Evolutionary conservation across 2,888 invertebrate species (phyloP).

Genomic region (Embidobia sp.): DNA sequence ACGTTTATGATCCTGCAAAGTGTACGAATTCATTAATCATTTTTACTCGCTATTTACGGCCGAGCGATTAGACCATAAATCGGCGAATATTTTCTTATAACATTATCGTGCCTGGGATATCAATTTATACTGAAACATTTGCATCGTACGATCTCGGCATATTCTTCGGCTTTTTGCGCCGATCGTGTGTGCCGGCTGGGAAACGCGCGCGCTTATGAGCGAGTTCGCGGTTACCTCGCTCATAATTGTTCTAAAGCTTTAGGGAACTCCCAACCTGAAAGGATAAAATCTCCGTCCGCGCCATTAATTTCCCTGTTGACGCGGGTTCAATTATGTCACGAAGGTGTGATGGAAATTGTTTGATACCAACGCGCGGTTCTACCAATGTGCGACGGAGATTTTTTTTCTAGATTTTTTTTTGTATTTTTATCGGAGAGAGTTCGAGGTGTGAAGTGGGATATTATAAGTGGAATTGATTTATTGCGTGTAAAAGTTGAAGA

Average conservation of each 20-base stretch:
- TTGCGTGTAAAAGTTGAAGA: neutral
- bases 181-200: constrained; percentile 27
- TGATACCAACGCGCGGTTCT: neutral
- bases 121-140: constrained; percentile 52
- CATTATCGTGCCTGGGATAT: constrained; percentile 51
- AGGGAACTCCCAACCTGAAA: constrained; percentile 48
- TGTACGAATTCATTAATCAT: constrained; percentile 57
- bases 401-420: too few species aligned
- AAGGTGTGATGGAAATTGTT: constrained; percentile 4
- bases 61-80: constrained; percentile 55
- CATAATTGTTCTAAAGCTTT: constrained; percentile 47
- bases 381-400: too few species aligned
- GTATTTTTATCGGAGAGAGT: too few species aligned
- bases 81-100: constrained; percentile 56
- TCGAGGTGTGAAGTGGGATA: neutral
- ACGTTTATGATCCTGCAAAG: constrained; percentile 32
- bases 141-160: constrained; percentile 23
- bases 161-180: constrained; percentile 47
- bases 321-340: constrained; percentile 19
- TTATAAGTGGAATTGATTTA: neutral
- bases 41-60: constrained; percentile 48
- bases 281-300: constrained; percentile 25
- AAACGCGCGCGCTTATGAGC: constrained; percentile 13
- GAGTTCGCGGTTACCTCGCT: constrained; percentile 31
- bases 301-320: constrained; percentile 31